Conservation (phyloP, 2,888 invertebrate genomes). For the Drosophila quinaria region DNA sequence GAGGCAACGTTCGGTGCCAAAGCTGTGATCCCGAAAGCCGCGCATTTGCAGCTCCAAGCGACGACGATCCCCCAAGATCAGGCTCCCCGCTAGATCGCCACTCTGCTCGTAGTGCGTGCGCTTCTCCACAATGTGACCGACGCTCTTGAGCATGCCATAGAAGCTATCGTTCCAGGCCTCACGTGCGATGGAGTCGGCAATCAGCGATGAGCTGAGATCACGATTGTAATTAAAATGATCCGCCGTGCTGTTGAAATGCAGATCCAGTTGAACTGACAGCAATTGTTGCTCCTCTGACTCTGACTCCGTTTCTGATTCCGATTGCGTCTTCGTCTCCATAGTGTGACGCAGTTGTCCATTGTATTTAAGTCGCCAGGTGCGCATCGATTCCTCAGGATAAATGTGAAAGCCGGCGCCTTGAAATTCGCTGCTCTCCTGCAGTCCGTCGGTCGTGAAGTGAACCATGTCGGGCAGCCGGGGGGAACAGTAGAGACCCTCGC, state of each 20-base stretch:
- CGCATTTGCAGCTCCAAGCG: conserved; percentile 87
- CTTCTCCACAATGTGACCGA: conserved; percentile 85
- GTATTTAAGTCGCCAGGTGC: conserved; percentile 90
- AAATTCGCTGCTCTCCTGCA: conserved; percentile 87
- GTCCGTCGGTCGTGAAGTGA: conserved; percentile 86
- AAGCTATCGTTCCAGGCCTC: conserved; percentile 91
- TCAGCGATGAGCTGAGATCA: conserved; percentile 88
- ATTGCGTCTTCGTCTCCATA: background rate
- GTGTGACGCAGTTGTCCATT: conserved; percentile 88
- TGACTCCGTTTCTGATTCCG: background rate
- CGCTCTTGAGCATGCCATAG: conserved; percentile 89
- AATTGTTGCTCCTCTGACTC: conserved; percentile 70
- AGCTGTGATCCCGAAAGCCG: conserved; percentile 93
- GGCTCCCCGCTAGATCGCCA: conserved; percentile 88
- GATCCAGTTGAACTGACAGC: conserved; percentile 88
- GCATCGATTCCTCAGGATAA: conserved; percentile 90
- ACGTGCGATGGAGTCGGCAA: conserved; percentile 91
- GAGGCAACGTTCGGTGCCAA: conserved; percentile 91
- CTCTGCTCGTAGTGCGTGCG: conserved; percentile 95
- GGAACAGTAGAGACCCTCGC: conserved; percentile 89
- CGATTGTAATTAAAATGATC: conserved; percentile 91
- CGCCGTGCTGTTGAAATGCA: conserved; percentile 88
- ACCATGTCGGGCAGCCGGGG: conserved; percentile 90
- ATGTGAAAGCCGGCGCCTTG: conserved; percentile 90
- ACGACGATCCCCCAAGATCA: conserved; percentile 87